Evolutionary conservation across 2,888 invertebrate genomes (phyloP).

Genomic region (Plutella xylostella): DNA sequence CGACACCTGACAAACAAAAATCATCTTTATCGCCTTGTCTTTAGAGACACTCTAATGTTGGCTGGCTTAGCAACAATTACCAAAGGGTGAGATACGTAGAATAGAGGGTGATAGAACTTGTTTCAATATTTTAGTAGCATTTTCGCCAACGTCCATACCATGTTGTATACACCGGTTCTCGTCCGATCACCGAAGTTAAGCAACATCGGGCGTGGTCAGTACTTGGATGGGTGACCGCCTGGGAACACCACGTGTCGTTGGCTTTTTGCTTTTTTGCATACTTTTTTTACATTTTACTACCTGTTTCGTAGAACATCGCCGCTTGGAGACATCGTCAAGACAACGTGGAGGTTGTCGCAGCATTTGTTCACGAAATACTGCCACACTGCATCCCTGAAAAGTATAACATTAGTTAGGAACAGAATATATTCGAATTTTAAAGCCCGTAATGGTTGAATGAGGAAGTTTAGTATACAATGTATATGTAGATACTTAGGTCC

Average conservation of each 20-base stretch:
- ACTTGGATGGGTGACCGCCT: slow-evolving; percentile 22
- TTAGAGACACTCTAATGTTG: no score
- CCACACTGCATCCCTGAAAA: slow-evolving; percentile 83
- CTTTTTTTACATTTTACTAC: slow-evolving; percentile 25
- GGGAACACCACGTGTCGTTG: slow-evolving; percentile 20
- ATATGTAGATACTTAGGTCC: no score
- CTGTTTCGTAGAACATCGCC: slow-evolving; percentile 85
- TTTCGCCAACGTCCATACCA: slow-evolving; percentile 50
- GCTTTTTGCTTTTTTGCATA: slow-evolving; percentile 6
- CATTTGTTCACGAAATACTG: slow-evolving; percentile 82
- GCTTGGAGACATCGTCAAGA: slow-evolving; percentile 90
- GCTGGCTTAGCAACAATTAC: no score
- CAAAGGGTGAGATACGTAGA: no score
- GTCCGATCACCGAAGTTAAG: slow-evolving; percentile 46
- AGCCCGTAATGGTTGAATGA: no score
- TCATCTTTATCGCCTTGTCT: not conserved
- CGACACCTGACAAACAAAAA: slow-evolving; percentile 68
- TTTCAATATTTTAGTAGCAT: no score
- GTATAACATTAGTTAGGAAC: no score
- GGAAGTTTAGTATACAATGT: no score
- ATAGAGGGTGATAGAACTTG: no score
- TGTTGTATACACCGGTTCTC: slow-evolving; percentile 43
- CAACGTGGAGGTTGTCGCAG: slow-evolving; percentile 89
- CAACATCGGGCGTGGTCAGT: no score
- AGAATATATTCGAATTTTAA: no score